Base-by-base conservation (phyloP, 1,140 invertebrate genomes). In the Drosophila pruinosa region DNA sequence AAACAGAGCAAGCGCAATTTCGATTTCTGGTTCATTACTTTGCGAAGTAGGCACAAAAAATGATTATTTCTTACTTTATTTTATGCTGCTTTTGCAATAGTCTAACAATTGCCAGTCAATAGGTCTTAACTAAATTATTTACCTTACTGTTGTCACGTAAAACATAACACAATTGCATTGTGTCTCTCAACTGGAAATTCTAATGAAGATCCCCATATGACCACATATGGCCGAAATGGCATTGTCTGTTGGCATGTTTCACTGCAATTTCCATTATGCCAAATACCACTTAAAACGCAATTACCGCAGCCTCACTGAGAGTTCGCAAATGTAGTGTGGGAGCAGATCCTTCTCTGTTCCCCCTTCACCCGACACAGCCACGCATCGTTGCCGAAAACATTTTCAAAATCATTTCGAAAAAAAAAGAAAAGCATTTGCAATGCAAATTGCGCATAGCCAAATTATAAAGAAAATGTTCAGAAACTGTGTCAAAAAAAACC, bases 21-120 rank as follows among this genome's bases (percentile, higher is more conserved):
- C 58, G 71, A 83, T 75, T 83, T 83, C 67, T 64, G 80, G 48
- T 64, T 78, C 80, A 83, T 83, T 83, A 83, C 71, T 72, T 75
- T 48, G 39, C 21, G 17, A 26, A 47, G 52, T 48, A 24, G 48
- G 36, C 41, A 43, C 21, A 10, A 43, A 41, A 21, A 43, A 36
- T 45, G n/a, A 43, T 15, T 56, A 64, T 45, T 34, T 34, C 19
- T 22, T 34, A 24, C 38, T 15, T 31, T 4, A 14, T 10, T 31
- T 31, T 31, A 6, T 8, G 28, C 28, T 10, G 4, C 10, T 6
- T 31, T 3, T 31, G 28, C n/a, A n/a, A n/a, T n/a, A n/a, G n/a
- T n/a, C n/a, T n/a, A n/a, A n/a, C n/a, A n/a, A n/a, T n/a, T n/a
- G n/a, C n/a, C n/a, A n/a, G n/a, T n/a, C n/a, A n/a, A n/a, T n/a